These are phyloP conservation scores for Crocidura indochinensis DNA, from an alignment of 2,797 vertebrate species.

Conservation along the genomic window DNA sequence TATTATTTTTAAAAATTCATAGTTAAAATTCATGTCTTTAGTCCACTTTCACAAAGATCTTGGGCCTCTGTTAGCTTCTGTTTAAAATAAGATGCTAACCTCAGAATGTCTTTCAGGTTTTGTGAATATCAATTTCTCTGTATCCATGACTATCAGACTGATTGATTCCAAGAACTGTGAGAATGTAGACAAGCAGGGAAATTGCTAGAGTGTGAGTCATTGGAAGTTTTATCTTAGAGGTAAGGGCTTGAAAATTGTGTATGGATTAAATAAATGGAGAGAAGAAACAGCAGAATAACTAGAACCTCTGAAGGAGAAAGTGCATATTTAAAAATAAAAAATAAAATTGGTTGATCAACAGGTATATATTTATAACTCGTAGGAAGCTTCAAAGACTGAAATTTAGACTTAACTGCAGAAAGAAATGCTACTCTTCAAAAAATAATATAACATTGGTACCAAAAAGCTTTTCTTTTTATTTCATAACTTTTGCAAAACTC, in stretches of 20 bases:
- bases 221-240: background rate
- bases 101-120: background rate
- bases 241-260: background rate
- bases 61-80: background rate
- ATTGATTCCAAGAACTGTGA: background rate
- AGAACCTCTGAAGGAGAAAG: background rate
- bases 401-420: background rate
- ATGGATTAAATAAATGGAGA: background rate
- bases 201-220: background rate
- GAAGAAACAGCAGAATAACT: background rate
- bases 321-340: background rate
- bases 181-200: background rate
- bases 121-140: background rate
- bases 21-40: background rate
- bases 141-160: background rate
- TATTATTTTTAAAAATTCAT: conserved; percentile 35
- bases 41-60: background rate
- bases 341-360: background rate
- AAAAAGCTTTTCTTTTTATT: conserved; percentile 48
- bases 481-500: conserved; percentile 10
- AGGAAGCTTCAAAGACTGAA: background rate
- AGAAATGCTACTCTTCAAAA: conserved; percentile 20
- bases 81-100: conserved; percentile 4
- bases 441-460: background rate
- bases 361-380: background rate